These are phyloP conservation scores for Periparus ater DNA, from an alignment of 2,797 vertebrate species.

Conservation along the genomic window DNA sequence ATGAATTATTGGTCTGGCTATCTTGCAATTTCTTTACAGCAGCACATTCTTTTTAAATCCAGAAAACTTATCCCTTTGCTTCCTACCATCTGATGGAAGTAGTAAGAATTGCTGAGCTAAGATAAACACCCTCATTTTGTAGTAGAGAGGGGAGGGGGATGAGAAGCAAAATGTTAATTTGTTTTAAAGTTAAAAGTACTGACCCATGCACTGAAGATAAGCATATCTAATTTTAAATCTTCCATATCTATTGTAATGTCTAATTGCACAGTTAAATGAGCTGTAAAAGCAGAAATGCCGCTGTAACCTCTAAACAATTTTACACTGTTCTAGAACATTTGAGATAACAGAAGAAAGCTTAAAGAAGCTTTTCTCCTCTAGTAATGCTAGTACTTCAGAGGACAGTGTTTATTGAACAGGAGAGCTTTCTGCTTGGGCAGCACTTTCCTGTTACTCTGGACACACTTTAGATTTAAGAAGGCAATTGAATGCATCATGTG, in stretches of 20 bases:
- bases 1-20: conserved; percentile 62
- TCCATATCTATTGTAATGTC: conserved; percentile 75
- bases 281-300: conserved; percentile 67
- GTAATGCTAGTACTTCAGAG: conserved; percentile 68
- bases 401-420: conserved; percentile 72
- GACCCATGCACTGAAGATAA: conserved; percentile 71
- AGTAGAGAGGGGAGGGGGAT: neutral
- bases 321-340: conserved; percentile 70
- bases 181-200: conserved; percentile 70
- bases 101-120: conserved; percentile 73
- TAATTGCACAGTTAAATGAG: conserved; percentile 79
- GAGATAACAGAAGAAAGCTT: conserved; percentile 60
- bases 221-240: conserved; percentile 79
- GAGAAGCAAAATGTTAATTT: conserved; percentile 66
- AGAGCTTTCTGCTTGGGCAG: conserved; percentile 74
- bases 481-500: conserved; percentile 56
- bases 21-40: conserved; percentile 43
- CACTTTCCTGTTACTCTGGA: conserved; percentile 61
- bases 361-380: conserved; percentile 65
- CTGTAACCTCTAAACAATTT: conserved; percentile 71
- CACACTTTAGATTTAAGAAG: conserved; percentile 59
- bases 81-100: conserved; percentile 65
- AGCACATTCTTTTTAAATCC: conserved; percentile 69
- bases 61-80: conserved; percentile 59
- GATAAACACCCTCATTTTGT: conserved; percentile 65